These are phyloP conservation scores for Cheilinus undulatus DNA, from an alignment of 2,113 vertebrate species.

Conservation along the genomic window DNA sequence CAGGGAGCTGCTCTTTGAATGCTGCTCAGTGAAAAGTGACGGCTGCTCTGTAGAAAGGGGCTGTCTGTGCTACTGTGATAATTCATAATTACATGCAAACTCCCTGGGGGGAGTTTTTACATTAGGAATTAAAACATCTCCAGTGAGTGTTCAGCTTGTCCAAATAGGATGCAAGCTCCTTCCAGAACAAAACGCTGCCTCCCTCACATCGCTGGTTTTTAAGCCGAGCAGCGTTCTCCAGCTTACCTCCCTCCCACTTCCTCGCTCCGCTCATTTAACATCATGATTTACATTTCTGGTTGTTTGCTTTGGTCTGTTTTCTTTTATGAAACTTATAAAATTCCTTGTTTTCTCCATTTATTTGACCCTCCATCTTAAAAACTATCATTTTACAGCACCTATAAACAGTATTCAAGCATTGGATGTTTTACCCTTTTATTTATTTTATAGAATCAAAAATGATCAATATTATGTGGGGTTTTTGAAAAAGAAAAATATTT, in stretches of 20 bases:
- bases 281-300: slow-evolving; percentile 30
- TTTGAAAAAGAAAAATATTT: no score
- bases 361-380: not conserved
- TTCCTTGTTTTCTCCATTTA: slow-evolving; percentile 1
- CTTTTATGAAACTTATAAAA: not conserved
- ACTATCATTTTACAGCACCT: no score
- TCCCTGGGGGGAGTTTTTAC: slow-evolving; percentile 62
- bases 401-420: no score
- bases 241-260: slow-evolving; percentile 24
- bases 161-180: slow-evolving; percentile 65
- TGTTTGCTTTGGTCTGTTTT: slow-evolving; percentile 12
- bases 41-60: slow-evolving; percentile 36
- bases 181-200: slow-evolving; percentile 49
- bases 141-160: slow-evolving; percentile 59
- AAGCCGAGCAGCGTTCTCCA: slow-evolving; percentile 7
- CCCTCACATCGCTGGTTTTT: slow-evolving; percentile 36
- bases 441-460: no score
- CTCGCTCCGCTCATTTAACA: slow-evolving; percentile 29
- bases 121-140: slow-evolving; percentile 69
- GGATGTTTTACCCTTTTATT: no score
- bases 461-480: no score
- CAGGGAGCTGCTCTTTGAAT: slow-evolving; percentile 36
- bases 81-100: slow-evolving; percentile 79
- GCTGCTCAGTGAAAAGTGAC: slow-evolving; percentile 42
- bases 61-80: slow-evolving; percentile 69